Evolutionary conservation across 2,113 vertebrate genomes (phyloP).

Genomic region (sheep (Ovis aries)): DNA sequence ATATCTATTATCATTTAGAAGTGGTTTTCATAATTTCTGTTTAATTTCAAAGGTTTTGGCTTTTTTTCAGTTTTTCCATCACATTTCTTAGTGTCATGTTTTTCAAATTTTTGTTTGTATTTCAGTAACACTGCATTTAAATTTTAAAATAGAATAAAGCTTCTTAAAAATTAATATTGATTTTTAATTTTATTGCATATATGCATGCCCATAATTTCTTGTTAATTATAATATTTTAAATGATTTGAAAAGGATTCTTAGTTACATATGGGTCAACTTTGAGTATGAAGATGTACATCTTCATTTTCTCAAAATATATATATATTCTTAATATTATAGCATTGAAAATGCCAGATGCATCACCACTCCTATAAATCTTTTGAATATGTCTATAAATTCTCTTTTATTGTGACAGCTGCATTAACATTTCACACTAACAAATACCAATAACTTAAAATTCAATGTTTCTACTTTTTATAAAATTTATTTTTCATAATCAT

Average conservation of each 20-base stretch:
- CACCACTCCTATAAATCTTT: neutral
- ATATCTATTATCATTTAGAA: neutral
- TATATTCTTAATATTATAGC: neutral
- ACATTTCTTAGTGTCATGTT: neutral
- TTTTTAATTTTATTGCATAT: neutral
- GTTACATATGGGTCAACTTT: neutral
- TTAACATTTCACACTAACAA: neutral
- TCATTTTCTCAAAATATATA: neutral
- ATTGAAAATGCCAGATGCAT: neutral
- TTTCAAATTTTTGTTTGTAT: neutral
- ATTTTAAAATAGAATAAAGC: neutral
- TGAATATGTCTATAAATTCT: neutral
- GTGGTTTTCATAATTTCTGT: neutral
- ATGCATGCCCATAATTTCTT: neutral
- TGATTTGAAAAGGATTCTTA: neutral
- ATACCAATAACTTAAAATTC: neutral
- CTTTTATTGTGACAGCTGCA: neutral
- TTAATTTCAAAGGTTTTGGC: neutral
- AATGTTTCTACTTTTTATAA: neutral
- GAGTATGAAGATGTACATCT: neutral
- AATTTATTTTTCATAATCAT: neutral
- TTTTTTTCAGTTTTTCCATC: neutral
- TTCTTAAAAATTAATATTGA: neutral
- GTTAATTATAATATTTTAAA: neutral
- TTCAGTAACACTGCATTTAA: neutral